A percentile compares a stretch with the other conserved stretches of the same genome.
These are phyloP conservation scores for Aphidius ervi DNA, from an alignment of 1,140 invertebrate species.

Conservation along the genomic window DNA sequence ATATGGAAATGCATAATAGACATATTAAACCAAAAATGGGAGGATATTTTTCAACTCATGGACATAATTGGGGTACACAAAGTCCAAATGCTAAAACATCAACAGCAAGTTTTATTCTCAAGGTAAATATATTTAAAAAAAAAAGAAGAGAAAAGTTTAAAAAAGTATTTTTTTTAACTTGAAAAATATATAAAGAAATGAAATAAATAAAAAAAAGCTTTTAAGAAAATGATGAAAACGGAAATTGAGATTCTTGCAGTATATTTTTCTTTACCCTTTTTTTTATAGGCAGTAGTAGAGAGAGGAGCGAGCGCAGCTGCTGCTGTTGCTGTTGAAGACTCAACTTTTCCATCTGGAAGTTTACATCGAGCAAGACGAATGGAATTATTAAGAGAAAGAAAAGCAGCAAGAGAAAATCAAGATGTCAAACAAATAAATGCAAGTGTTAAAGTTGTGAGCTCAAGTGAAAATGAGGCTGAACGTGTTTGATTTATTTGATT, in stretches of 20 bases:
- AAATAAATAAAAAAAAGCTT: neutral
- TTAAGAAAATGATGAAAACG: too few species aligned
- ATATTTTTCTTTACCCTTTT: neutral
- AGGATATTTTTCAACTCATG: conserved; percentile 65
- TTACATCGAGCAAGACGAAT: conserved; percentile 35
- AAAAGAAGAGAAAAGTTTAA: neutral
- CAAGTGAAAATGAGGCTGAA: conserved; percentile 16
- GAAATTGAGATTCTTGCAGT: too few species aligned
- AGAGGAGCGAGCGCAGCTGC: conserved; percentile 39
- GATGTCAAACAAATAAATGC: conserved; percentile 19
- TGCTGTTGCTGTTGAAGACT: conserved; percentile 40
- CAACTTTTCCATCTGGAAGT: conserved; percentile 40
- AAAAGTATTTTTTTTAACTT: neutral
- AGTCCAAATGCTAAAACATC: conserved; percentile 40
- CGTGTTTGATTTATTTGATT: conserved; percentile 14
- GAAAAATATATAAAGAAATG: neutral
- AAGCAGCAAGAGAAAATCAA: conserved; percentile 34
- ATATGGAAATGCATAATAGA: conserved; percentile 87
- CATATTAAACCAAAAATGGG: conserved; percentile 79
- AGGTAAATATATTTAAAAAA: conserved; percentile 22
- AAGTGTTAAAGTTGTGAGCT: neutral
- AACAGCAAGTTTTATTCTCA: conserved; percentile 40
- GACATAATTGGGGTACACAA: conserved; percentile 34
- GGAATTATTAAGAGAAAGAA: conserved; percentile 34
- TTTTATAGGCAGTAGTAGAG: conserved; percentile 35